phyloP scores from a whole-genome alignment of 2,888 invertebrate species.

The Chymomyza procnemis region DNA sequence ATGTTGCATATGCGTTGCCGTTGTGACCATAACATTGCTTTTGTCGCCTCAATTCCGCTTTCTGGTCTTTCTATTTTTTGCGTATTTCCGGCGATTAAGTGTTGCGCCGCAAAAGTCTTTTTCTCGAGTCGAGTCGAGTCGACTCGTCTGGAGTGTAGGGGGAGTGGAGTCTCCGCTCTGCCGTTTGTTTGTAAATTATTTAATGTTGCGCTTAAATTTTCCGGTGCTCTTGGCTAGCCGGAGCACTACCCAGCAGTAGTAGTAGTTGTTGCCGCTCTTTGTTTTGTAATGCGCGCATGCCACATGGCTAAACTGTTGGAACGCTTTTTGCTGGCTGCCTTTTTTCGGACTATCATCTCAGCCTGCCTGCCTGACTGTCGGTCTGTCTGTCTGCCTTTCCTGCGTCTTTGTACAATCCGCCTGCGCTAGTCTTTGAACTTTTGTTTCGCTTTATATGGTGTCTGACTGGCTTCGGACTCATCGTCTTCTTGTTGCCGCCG shows the following conservation, averaged over 20 bases:
- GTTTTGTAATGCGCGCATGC: constrained; percentile 13
- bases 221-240: constrained; percentile 49
- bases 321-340: constrained; percentile 25
- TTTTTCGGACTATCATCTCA: background rate
- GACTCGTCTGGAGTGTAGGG: too few relatives aligned
- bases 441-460: constrained; percentile 44
- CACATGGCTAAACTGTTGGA: constrained; percentile 7
- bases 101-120: background rate
- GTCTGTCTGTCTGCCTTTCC: background rate
- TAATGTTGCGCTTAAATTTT: constrained; percentile 73
- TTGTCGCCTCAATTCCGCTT: constrained; percentile 17
- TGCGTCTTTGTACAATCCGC: constrained; percentile 3
- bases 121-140: constrained; percentile 1
- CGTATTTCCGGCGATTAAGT: constrained; percentile 69
- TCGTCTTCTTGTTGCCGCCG: constrained; percentile 20
- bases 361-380: background rate
- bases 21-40: constrained; percentile 17
- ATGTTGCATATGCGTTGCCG: background rate
- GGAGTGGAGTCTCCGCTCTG: too few relatives aligned
- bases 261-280: background rate
- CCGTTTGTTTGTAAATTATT: constrained; percentile 72
- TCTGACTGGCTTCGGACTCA: constrained; percentile 28
- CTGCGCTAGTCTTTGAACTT: constrained; percentile 63
- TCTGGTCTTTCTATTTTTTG: constrained; percentile 18
- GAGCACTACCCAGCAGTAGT: background rate